A percentile compares a stretch with the other conserved stretches of the same genome.
phyloP scores from a whole-genome alignment of 1,140 invertebrate species.

The Hirudo medicinalis region DNA sequence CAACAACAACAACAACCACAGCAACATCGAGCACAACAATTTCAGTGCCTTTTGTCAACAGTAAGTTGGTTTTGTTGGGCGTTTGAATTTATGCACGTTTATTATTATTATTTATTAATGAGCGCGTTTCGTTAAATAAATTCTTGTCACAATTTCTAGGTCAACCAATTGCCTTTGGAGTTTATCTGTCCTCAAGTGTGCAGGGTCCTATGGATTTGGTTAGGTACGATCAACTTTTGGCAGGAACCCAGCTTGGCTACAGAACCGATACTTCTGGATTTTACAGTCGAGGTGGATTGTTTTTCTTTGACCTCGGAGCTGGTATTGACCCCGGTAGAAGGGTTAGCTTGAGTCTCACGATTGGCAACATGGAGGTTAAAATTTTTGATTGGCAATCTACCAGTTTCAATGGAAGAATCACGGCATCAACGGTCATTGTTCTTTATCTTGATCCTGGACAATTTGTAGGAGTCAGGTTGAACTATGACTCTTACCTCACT shows the following conservation, averaged over 20 bases:
- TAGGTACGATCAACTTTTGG: neutral
- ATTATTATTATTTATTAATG: neutral
- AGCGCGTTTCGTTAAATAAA: neutral
- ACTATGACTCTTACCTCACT: neutral
- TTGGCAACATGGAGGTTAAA: neutral
- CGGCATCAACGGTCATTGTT: neutral
- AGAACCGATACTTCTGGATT: neutral
- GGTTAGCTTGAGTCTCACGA: neutral
- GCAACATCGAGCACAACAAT: neutral
- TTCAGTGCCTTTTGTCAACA: neutral
- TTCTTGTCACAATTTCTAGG: neutral
- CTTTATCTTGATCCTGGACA: neutral
- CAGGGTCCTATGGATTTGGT: neutral
- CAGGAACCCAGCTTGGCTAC: neutral
- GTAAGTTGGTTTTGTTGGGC: neutral
- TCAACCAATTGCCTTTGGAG: neutral
- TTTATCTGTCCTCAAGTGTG: neutral
- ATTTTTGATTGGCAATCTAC: constrained; percentile 2
- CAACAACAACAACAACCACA: neutral
- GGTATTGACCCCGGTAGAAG: neutral
- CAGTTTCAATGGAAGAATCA: neutral
- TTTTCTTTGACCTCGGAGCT: neutral
- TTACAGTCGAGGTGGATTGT: neutral
- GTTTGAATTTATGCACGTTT: neutral
- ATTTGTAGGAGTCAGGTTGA: neutral